phyloP scores from a whole-genome alignment of 2,113 vertebrate species.

The Larimichthys crocea region DNA sequence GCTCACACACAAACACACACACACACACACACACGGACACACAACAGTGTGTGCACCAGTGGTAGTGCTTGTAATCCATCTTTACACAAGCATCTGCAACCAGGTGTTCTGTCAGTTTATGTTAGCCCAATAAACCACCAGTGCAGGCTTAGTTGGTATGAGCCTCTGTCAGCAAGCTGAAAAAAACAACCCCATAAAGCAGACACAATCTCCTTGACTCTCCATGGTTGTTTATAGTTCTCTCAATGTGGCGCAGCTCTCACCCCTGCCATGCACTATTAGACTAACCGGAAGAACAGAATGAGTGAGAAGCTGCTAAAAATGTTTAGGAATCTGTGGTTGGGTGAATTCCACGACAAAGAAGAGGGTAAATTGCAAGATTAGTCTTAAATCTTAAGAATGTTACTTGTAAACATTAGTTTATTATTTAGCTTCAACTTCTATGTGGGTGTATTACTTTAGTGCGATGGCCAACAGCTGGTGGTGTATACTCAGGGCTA shows the following conservation, averaged over 20 bases:
- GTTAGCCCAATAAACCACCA: conserved; percentile 71
- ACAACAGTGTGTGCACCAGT: conserved; percentile 56
- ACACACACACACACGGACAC: conserved; percentile 6
- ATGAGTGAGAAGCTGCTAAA: neutral
- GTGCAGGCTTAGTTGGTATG: conserved; percentile 36
- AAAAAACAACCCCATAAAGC: conserved; percentile 52
- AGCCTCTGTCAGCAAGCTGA: conserved; percentile 44
- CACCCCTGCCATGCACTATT: conserved; percentile 51
- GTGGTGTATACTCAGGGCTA: too few relatives aligned
- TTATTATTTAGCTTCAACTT: neutral
- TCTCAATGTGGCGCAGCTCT: conserved; percentile 35
- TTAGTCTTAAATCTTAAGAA: neutral
- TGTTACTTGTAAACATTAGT: neutral
- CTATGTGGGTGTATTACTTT: too few relatives aligned
- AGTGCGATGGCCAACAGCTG: too few relatives aligned
- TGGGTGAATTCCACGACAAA: neutral
- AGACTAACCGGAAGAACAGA: conserved; percentile 30
- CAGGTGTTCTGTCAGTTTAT: conserved; percentile 79
- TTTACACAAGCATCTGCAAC: conserved; percentile 73
- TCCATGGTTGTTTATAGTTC: conserved; percentile 41
- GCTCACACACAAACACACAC: neutral
- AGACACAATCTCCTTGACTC: conserved; percentile 37
- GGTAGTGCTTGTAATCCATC: conserved; percentile 75
- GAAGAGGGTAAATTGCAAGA: neutral
- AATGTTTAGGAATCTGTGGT: conserved; percentile 6